These are phyloP conservation scores for Phalacrocorax aristotelis DNA, from an alignment of 2,113 vertebrate genomes.

Conservation along the genomic window DNA sequence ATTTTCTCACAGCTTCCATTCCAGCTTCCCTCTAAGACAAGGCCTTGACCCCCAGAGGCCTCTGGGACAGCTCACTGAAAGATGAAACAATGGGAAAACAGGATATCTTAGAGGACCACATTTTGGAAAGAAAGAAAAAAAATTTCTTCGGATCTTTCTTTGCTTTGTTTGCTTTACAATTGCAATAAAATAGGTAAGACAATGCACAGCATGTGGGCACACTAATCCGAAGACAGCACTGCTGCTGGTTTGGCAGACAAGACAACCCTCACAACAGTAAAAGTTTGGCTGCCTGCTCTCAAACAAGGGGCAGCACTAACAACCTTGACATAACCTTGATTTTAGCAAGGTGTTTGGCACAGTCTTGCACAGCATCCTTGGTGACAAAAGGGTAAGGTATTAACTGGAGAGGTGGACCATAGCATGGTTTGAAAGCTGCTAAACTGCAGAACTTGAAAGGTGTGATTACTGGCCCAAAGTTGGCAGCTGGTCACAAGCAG, in stretches of 20 bases:
- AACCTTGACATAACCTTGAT: background rate
- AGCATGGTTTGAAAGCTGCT: background rate
- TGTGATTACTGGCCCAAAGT: background rate
- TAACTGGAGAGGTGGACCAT: background rate
- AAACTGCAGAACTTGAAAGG: background rate
- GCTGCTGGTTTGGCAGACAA: background rate
- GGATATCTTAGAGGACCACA: background rate
- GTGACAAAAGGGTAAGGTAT: background rate
- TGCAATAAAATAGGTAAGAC: background rate
- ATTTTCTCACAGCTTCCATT: constrained; percentile 18
- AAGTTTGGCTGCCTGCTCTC: background rate
- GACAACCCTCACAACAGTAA: background rate
- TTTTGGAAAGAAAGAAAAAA: background rate
- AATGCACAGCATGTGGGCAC: background rate
- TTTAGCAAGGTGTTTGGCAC: background rate
- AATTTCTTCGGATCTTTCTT: background rate
- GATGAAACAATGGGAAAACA: background rate
- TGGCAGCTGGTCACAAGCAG: background rate
- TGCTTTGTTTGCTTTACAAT: background rate
- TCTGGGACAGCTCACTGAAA: background rate
- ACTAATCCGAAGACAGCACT: background rate
- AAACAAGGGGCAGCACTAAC: background rate
- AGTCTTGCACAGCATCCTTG: background rate
- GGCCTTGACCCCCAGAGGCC: background rate
- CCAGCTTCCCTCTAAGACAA: background rate